A percentile compares a stretch with the other conserved stretches of the same genome.
phyloP scores from a whole-genome alignment of 2,888 invertebrate genomes.

The Nomada ferruginata region DNA sequence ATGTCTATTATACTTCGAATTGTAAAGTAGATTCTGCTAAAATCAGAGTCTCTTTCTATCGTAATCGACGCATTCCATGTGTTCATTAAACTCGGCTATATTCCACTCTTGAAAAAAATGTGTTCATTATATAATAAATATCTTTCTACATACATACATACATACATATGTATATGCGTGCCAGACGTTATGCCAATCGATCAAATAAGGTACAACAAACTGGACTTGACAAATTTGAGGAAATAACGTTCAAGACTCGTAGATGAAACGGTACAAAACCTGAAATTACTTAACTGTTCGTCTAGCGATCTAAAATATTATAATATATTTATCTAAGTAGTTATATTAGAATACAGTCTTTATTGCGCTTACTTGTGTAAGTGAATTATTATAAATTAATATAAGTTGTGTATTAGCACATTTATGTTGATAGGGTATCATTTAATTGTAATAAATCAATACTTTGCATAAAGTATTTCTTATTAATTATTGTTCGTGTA shows the following conservation, averaged over 20 bases:
- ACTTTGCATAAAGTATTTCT: slow-evolving; percentile 47
- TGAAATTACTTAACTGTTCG: slow-evolving; percentile 54
- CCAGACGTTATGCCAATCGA: not conserved
- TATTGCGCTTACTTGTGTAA: slow-evolving; percentile 74
- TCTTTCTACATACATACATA: slow-evolving; percentile 53
- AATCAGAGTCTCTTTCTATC: slow-evolving; percentile 41
- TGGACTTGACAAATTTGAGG: slow-evolving; percentile 24
- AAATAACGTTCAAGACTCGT: slow-evolving; percentile 34
- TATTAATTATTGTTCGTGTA: not conserved
- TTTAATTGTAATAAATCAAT: slow-evolving; percentile 61
- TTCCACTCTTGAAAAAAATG: slow-evolving; percentile 57
- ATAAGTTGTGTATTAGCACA: slow-evolving; percentile 63
- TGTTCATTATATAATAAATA: slow-evolving; percentile 62
- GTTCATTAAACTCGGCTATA: slow-evolving; percentile 58
- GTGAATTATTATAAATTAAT: slow-evolving; percentile 69
- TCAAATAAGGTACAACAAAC: slow-evolving; percentile 29
- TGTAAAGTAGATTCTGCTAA: slow-evolving; percentile 27
- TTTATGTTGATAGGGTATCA: slow-evolving; percentile 54
- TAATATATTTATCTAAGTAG: slow-evolving; percentile 75
- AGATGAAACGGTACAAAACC: slow-evolving; percentile 56
- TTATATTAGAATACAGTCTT: slow-evolving; percentile 67
- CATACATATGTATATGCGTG: not conserved
- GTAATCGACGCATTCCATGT: slow-evolving; percentile 52
- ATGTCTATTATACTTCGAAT: not conserved
- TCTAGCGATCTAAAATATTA: slow-evolving; percentile 59